Conservation (phyloP, 2,888 invertebrate species). For the Rhimphoctona megacephalus region DNA sequence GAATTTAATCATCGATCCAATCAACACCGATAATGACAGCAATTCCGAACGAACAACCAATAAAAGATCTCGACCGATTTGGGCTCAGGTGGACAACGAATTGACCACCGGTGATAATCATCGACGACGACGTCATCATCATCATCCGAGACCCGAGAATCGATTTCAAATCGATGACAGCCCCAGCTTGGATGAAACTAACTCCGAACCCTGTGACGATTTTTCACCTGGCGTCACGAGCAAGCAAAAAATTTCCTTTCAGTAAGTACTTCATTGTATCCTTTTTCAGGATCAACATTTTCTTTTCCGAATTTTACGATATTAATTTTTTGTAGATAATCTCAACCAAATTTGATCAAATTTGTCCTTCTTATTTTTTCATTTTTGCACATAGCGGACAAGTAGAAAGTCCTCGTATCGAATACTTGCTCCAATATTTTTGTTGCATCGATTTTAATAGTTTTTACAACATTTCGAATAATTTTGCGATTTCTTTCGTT, state of each 20-base stretch:
- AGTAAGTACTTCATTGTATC: slow-evolving; percentile 83
- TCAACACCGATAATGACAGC: slow-evolving; percentile 38
- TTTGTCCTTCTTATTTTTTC: background rate
- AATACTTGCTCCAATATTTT: no score
- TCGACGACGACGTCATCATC: slow-evolving; percentile 73
- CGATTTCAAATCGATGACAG: slow-evolving; percentile 66
- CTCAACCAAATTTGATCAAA: background rate
- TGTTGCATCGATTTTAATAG: no score
- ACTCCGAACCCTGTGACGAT: slow-evolving; percentile 72
- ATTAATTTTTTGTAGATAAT: background rate
- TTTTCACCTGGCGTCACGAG: slow-evolving; percentile 76
- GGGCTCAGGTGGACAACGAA: slow-evolving; percentile 19
- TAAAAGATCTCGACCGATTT: slow-evolving; percentile 8
- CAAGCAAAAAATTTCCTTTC: slow-evolving; percentile 86
- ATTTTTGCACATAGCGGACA: background rate
- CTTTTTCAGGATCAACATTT: background rate
- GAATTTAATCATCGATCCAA: slow-evolving; percentile 30
- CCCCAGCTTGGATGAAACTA: slow-evolving; percentile 60
- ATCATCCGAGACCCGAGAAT: slow-evolving; percentile 71
- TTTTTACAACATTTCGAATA: no score
- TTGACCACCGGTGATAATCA: slow-evolving; percentile 35
- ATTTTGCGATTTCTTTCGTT: no score
- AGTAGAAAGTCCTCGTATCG: no score
- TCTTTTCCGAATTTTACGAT: no score
- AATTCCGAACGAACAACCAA: slow-evolving; percentile 9